Evolutionary conservation across 2,888 invertebrate species (phyloP).

Genomic region (Aphidius colemani): DNA sequence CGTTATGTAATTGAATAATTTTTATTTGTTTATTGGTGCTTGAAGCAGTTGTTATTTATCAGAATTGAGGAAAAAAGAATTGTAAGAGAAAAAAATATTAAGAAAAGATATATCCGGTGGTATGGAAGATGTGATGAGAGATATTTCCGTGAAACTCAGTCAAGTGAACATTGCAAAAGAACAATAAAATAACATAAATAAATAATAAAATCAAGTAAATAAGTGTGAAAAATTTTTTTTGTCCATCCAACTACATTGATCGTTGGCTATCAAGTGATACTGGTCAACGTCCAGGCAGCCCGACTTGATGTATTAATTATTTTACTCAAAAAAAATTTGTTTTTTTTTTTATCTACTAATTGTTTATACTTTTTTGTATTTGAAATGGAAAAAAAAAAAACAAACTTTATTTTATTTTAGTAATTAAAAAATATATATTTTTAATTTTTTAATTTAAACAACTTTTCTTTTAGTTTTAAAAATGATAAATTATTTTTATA

Average conservation of each 20-base stretch:
- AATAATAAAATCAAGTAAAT: constrained; percentile 1
- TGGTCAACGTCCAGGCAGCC: constrained; percentile 21
- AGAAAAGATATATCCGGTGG: background rate
- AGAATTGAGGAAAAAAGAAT: background rate
- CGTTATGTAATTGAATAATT: background rate
- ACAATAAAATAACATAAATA: background rate
- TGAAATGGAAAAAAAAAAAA: background rate
- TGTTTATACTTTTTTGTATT: background rate
- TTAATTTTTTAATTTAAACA: background rate
- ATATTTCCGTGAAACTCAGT: background rate
- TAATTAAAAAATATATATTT: background rate
- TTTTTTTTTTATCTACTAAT: constrained; percentile 7
- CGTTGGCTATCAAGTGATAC: constrained; percentile 14
- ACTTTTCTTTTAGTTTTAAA: background rate
- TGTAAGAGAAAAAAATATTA: too few relatives aligned
- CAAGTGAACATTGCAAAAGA: background rate
- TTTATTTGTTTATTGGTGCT: background rate
- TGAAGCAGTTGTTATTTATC: background rate
- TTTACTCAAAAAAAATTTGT: background rate
- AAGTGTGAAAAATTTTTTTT: background rate
- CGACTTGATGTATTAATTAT: constrained; percentile 5
- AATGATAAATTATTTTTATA: constrained; percentile 1
- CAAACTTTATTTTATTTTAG: background rate
- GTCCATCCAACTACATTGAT: background rate
- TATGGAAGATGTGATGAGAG: background rate